Conservation (phyloP, 2,888 invertebrate species). For the Drosophila parthenogenetica region DNA sequence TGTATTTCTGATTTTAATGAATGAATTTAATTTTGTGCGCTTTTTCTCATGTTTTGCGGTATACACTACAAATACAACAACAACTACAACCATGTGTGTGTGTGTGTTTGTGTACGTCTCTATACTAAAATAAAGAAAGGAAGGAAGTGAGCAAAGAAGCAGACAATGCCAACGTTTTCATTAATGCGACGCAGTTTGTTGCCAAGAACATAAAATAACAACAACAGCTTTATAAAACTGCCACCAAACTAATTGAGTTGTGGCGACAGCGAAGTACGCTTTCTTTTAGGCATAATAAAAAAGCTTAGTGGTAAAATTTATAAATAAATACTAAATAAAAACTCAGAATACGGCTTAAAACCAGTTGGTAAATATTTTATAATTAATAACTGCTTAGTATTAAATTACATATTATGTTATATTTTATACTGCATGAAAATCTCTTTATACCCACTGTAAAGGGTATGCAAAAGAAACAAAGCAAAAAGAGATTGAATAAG, state of each 20-base stretch:
- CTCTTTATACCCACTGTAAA: not conserved
- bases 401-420: no score
- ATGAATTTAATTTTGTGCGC: slow-evolving; percentile 75
- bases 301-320: no score
- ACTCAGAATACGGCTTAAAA: no score
- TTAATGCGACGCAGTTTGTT: slow-evolving; percentile 76
- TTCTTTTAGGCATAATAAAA: not conserved
- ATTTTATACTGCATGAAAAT: no score
- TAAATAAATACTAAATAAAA: no score
- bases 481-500: slow-evolving; percentile 40
- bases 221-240: slow-evolving; percentile 32
- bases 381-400: no score
- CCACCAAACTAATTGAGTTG: slow-evolving; percentile 4
- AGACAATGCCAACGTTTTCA: slow-evolving; percentile 80
- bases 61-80: slow-evolving; percentile 8
- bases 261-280: slow-evolving; percentile 28
- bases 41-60: slow-evolving; percentile 50
- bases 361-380: no score
- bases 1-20: slow-evolving; percentile 71
- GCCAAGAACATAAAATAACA: slow-evolving; percentile 67
- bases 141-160: slow-evolving; percentile 76
- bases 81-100: slow-evolving; percentile 10
- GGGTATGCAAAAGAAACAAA: slow-evolving; percentile 29
- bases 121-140: slow-evolving; percentile 55
- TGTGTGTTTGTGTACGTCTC: slow-evolving; percentile 28